Evolutionary conservation across 2,113 vertebrate genomes (phyloP).

Genomic region (Onychostruthus taczanowskii): DNA sequence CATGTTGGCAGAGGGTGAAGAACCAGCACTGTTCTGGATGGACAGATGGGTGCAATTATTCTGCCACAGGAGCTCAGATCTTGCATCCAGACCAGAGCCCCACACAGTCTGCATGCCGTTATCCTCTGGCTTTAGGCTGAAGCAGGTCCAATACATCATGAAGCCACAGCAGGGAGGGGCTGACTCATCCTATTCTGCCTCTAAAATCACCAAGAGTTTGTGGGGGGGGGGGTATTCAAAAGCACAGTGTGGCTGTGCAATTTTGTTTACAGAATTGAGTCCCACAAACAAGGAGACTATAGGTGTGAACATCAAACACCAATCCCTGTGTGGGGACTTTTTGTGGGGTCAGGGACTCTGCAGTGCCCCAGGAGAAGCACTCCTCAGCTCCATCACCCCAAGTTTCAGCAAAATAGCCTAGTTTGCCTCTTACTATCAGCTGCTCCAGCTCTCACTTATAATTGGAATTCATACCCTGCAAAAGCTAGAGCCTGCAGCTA

Average conservation of each 20-base stretch:
- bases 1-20: neutral
- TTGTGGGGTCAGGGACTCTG: neutral
- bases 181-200: neutral
- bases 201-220: neutral
- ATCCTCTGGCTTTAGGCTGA: neutral
- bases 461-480: neutral
- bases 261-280: neutral
- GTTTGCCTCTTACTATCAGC: neutral
- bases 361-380: neutral
- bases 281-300: neutral
- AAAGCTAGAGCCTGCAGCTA: constrained; percentile 14
- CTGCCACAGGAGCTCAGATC: neutral
- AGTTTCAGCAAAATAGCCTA: neutral
- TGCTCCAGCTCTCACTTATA: neutral
- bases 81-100: neutral
- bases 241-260: fast-evolving
- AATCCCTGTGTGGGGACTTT: fast-evolving
- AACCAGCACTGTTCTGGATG: fast-evolving
- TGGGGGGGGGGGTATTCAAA: neutral
- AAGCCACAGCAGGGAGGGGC: neutral
- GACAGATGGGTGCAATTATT: neutral
- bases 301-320: neutral
- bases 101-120: neutral
- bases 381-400: neutral
- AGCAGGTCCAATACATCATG: neutral